phyloP scores from a whole-genome alignment of 2,888 invertebrate genomes.

The Cataglyphis albicans region DNA sequence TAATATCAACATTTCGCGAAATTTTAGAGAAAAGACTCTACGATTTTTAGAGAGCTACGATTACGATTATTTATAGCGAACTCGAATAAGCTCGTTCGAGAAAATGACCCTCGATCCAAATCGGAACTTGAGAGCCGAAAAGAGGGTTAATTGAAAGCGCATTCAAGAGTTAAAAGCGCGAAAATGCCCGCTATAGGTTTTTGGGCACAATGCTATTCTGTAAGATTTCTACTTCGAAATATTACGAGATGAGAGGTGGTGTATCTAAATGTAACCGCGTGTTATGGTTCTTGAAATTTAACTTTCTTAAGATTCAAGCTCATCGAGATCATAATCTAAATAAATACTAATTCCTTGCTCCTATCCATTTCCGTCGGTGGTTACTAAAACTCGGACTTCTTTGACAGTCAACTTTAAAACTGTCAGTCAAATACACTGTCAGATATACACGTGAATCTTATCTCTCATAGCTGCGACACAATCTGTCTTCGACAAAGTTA shows the following conservation, averaged over 20 bases:
- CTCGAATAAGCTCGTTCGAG: not conserved
- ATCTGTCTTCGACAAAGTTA: conserved; percentile 10
- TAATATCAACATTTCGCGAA: conserved; percentile 53
- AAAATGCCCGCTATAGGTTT: not conserved
- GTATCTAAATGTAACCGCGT: not conserved
- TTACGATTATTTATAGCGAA: conserved; percentile 62
- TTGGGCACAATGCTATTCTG: not conserved
- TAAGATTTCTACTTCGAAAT: conserved; percentile 3
- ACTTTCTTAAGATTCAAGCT: not conserved
- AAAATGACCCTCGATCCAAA: not conserved
- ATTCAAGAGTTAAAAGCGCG: not conserved
- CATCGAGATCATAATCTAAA: not conserved
- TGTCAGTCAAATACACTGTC: not conserved
- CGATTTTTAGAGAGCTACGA: conserved; percentile 22
- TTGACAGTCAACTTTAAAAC: not conserved
- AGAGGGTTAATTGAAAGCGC: not conserved
- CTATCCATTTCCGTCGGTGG: conserved; percentile 1
- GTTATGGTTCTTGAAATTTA: not conserved
- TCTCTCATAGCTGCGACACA: not conserved
- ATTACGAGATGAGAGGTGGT: not conserved
- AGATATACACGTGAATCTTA: not conserved
- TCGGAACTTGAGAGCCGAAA: conserved; percentile 22
- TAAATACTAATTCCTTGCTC: not conserved
- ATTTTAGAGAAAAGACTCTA: conserved; percentile 44
- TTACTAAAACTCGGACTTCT: conserved; percentile 16